A percentile compares a stretch with the other conserved stretches of the same genome.
phyloP scores from a whole-genome alignment of 2,797 vertebrate genomes.

The Bradypus variegatus region DNA sequence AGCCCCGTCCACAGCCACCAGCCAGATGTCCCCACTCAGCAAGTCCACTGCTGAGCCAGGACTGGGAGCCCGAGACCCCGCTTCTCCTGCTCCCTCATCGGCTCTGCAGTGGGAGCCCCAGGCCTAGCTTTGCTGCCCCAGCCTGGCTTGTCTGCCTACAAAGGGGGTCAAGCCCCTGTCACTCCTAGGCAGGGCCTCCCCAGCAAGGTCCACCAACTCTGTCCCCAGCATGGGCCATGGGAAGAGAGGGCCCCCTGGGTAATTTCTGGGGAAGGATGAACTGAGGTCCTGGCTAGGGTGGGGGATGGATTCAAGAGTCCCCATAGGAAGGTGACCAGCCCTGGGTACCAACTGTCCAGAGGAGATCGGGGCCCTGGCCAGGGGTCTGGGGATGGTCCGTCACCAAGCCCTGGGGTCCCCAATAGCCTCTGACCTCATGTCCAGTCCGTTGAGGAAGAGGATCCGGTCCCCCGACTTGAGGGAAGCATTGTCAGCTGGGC shows the following conservation, averaged over 20 bases:
- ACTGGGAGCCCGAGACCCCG: too few relatives aligned
- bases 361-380: neutral
- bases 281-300: neutral
- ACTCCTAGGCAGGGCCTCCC: neutral
- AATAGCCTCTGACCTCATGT: slow-evolving; percentile 89
- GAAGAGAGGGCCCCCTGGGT: neutral
- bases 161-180: neutral
- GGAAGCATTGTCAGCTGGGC: slow-evolving; percentile 92
- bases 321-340: neutral
- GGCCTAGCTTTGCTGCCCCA: neutral
- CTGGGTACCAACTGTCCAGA: neutral
- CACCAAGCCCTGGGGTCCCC: neutral
- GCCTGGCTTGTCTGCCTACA: neutral
- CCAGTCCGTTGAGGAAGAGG: slow-evolving; percentile 95
- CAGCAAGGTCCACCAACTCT: neutral
- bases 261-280: neutral
- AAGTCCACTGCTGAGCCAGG: neutral
- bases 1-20: neutral
- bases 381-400: neutral
- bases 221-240: neutral
- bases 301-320: neutral
- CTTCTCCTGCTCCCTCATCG: neutral
- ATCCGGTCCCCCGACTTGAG: slow-evolving; percentile 93
- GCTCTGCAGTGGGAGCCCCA: neutral
- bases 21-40: neutral